Percentiles rank a stretch among this genome's conserved stretches.
Evolutionary conservation across 2,797 vertebrate species (phyloP).

Genomic region (Anguilla megastoma): DNA sequence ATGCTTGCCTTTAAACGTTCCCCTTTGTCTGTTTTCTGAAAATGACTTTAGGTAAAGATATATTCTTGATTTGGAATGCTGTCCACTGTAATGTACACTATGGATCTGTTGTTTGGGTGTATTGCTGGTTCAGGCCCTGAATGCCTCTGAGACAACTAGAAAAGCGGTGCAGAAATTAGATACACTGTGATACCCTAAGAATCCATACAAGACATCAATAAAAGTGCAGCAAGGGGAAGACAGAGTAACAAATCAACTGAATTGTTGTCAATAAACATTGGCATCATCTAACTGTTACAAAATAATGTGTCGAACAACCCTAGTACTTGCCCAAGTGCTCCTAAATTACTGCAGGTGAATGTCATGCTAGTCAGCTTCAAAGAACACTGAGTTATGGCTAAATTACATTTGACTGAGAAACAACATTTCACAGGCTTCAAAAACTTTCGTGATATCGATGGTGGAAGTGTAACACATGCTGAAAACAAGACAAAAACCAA

Average conservation of each 20-base stretch:
- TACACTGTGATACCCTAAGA: constrained; percentile 58
- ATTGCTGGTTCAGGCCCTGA: constrained; percentile 38
- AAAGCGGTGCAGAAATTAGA: constrained; percentile 47
- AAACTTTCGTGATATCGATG: neutral
- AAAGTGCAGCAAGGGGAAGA: constrained; percentile 41
- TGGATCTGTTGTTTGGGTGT: neutral
- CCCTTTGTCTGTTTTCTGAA: neutral
- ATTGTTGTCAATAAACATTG: neutral
- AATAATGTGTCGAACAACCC: neutral
- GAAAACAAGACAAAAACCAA: neutral
- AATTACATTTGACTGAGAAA: neutral
- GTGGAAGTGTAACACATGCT: neutral
- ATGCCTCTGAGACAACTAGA: constrained; percentile 47
- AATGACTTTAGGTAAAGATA: neutral
- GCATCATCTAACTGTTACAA: constrained; percentile 13
- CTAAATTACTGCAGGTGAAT: neutral
- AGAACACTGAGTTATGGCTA: neutral
- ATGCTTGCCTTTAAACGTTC: neutral
- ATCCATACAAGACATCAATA: constrained; percentile 57
- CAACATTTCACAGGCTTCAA: neutral
- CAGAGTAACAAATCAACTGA: constrained; percentile 27
- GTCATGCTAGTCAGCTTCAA: neutral
- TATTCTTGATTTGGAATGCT: neutral
- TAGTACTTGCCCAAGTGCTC: neutral
- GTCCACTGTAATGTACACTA: neutral